phyloP scores from a whole-genome alignment of 2,113 vertebrate genomes.

The Anhinga anhinga region DNA sequence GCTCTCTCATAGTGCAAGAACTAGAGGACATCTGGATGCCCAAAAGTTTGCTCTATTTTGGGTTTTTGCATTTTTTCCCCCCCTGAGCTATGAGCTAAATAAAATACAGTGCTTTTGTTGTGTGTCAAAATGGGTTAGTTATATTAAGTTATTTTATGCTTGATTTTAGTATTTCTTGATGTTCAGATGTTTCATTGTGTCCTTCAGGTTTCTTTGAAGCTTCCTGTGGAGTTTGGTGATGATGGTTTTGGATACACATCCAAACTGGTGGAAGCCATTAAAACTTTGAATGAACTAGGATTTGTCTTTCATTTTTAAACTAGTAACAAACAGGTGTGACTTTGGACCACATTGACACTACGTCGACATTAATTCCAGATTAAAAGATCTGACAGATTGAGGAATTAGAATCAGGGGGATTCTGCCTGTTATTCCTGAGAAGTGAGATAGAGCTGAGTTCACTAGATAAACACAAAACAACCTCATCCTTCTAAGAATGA shows the following conservation, averaged over 20 bases:
- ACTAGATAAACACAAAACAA: background rate
- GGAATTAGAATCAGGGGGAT: background rate
- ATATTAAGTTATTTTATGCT: background rate
- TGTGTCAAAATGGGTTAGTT: background rate
- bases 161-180: background rate
- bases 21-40: background rate
- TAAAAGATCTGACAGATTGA: background rate
- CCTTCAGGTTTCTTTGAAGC: background rate
- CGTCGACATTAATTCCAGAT: background rate
- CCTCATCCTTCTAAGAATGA: background rate
- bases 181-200: background rate
- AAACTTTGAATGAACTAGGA: background rate
- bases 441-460: background rate
- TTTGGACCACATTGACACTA: background rate
- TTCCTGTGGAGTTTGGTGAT: background rate
- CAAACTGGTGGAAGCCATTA: background rate
- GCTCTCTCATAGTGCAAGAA: background rate
- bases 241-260: background rate
- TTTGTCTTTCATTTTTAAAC: background rate
- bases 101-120: background rate
- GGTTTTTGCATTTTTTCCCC: background rate
- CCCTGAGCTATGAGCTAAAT: background rate
- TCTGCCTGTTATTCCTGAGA: background rate
- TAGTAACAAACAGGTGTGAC: background rate
- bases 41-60: background rate